A percentile compares a stretch with the other conserved stretches of the same genome.
Evolutionary conservation across 2,113 vertebrate species (phyloP).

Genomic region (Pelusios castaneus): DNA sequence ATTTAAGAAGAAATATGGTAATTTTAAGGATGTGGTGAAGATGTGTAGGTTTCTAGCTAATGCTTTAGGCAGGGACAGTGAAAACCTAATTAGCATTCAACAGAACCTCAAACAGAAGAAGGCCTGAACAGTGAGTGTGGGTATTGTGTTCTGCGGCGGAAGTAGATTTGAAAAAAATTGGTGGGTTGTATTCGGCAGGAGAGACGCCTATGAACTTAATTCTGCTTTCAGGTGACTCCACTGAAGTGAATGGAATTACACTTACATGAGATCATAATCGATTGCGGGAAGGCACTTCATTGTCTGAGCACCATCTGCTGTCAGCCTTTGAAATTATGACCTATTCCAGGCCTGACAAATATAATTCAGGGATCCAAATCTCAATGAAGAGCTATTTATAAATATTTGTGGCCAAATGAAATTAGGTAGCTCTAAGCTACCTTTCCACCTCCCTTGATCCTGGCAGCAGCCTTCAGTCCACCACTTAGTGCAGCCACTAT

Average conservation of each 20-base stretch:
- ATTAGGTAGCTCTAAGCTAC: background rate
- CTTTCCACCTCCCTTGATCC: slow-evolving; percentile 36
- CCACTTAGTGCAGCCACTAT: background rate
- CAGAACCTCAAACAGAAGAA: background rate
- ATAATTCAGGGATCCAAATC: background rate
- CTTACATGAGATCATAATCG: background rate
- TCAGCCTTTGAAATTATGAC: slow-evolving; percentile 18
- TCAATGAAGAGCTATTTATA: slow-evolving; percentile 15
- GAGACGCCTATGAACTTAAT: background rate
- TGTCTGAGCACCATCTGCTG: background rate
- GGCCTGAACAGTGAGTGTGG: background rate
- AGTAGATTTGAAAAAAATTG: background rate
- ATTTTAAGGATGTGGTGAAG: background rate
- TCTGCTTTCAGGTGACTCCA: background rate
- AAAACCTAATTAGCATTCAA: background rate
- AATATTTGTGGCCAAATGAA: background rate
- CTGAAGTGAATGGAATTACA: background rate
- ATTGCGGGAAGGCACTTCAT: background rate
- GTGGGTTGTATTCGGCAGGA: background rate
- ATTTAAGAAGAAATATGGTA: background rate
- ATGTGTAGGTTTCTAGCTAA: background rate
- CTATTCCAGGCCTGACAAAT: background rate
- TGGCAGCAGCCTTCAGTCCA: slow-evolving; percentile 34
- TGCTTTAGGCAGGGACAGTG: background rate
- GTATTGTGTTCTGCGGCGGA: background rate